Evolutionary conservation across 1,140 invertebrate species (phyloP), one percentile per base, ranked within the genome.

Genomic region (roundworm (Caenorhabditis elegans)): DNA sequence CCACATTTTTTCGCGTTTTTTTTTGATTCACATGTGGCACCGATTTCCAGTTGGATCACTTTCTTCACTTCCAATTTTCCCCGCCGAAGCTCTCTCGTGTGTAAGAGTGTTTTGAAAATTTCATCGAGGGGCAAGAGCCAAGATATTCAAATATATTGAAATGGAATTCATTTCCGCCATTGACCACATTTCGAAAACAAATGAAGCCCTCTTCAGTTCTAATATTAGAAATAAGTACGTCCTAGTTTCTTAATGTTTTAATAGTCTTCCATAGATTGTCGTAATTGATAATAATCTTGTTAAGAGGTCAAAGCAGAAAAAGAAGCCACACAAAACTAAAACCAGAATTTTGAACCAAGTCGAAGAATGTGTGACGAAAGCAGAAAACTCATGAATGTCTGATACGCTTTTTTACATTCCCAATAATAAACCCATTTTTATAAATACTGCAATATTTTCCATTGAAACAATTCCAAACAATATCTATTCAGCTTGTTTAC

Each of bases 341-440:
- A n/a, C n/a, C n/a, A n/a, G 4, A 60, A 31, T 34, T 34, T 2
- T 31, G 15, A 24, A 53, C 19, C 15, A 15, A 17, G n/a, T 15
- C 28, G n/a, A 15, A 28, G n/a, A 34, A 60, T 17, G 53, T 31
- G n/a, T 34, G 53, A 60, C 49, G 49, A 51, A 51, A 6, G 26
- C n/a, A n/a, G n/a, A n/a, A n/a, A n/a, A n/a, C n/a, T n/a, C n/a
- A 70, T 70, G 60, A 70, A 70, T 70, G 17, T 70, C 34, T 70
- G 22, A 60, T 6, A 24, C 19, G 5, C 34, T 60, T 22, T 70
- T 19, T n/a, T n/a, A n/a, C n/a, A n/a, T n/a, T n/a, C n/a, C n/a
- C n/a, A n/a, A n/a, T n/a, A n/a, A n/a, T n/a, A n/a, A n/a, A n/a
- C n/a, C n/a, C n/a, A n/a, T n/a, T n/a, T n/a, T n/a, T n/a, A n/a